Conservation (phyloP, 2,888 invertebrate genomes). For the Ennomos erosarius region DNA sequence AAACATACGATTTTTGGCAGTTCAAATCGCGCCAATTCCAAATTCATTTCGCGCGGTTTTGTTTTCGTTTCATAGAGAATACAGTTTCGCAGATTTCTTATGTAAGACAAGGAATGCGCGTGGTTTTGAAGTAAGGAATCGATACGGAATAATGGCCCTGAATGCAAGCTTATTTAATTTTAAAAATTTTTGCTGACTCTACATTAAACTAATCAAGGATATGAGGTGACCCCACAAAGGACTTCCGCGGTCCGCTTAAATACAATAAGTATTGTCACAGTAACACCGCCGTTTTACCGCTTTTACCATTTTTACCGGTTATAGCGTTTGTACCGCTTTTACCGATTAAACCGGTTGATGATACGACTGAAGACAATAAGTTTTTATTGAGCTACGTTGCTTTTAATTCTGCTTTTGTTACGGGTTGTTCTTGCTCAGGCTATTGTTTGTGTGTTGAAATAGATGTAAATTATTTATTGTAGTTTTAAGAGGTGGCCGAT, state of each 20-base stretch:
- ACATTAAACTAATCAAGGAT: slow-evolving; percentile 55
- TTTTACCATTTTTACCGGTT: too few species aligned
- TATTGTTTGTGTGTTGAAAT: background rate
- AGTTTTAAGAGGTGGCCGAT: too few species aligned
- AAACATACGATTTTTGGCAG: too few species aligned
- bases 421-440: background rate
- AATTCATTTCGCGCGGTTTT: too few species aligned
- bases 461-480: too few species aligned
- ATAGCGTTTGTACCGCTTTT: background rate
- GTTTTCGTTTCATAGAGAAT: too few species aligned
- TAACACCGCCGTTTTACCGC: slow-evolving; percentile 37
- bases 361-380: slow-evolving; percentile 37
- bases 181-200: slow-evolving; percentile 19
- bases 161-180: background rate
- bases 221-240: slow-evolving; percentile 50
- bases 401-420: slow-evolving; percentile 18
- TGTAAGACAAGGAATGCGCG: too few species aligned
- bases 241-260: slow-evolving; percentile 42
- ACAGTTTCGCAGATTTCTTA: too few species aligned
- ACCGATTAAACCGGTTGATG: slow-evolving; percentile 33
- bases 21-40: too few species aligned
- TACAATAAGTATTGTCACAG: slow-evolving; percentile 49
- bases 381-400: slow-evolving; percentile 33
- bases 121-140: too few species aligned
- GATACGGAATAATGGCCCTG: too few species aligned